A percentile compares a stretch with the other conserved stretches of the same genome.
phyloP scores from a whole-genome alignment of 2,888 invertebrate genomes.

The Neoascia interrupta region DNA sequence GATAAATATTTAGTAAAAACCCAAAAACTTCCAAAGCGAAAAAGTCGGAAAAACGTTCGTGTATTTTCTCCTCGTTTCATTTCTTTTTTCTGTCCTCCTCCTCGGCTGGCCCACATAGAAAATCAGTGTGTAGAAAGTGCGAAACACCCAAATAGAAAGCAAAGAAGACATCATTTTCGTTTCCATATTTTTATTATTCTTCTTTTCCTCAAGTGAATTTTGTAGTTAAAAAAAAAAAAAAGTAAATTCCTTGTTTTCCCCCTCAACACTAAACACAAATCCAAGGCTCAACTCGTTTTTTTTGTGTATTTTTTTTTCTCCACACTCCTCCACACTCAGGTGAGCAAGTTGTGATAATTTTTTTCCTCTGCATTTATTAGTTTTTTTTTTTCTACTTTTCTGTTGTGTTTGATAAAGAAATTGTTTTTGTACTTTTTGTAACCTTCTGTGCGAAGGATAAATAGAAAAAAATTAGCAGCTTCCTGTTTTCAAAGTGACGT shows the following conservation, averaged over 20 bases:
- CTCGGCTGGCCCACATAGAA: slow-evolving; percentile 48
- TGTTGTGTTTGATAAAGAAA: slow-evolving; percentile 19
- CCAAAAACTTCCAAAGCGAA: slow-evolving; percentile 9
- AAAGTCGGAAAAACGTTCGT: slow-evolving; percentile 40
- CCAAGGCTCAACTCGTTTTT: slow-evolving; percentile 31
- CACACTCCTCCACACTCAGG: slow-evolving; percentile 46
- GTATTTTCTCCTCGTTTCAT: slow-evolving; percentile 44
- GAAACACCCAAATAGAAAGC: slow-evolving; percentile 40
- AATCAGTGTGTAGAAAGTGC: slow-evolving; percentile 65
- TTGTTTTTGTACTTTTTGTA: background rate
- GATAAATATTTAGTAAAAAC: slow-evolving; percentile 1
- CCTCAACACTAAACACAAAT: no score
- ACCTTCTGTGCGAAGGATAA: slow-evolving; percentile 35
- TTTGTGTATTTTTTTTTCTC: no score
- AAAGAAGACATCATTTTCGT: background rate
- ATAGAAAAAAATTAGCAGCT: slow-evolving; percentile 24
- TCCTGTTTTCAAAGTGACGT: slow-evolving; percentile 58
- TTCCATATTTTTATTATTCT: no score
- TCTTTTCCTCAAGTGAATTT: background rate
- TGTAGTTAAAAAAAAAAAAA: slow-evolving; percentile 4
- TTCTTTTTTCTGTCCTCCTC: slow-evolving; percentile 50
- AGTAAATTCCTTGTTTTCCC: background rate
- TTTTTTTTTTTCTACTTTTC: slow-evolving; percentile 6
- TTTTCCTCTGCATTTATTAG: no score
- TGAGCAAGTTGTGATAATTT: slow-evolving; percentile 50